Conservation (phyloP, 2,888 invertebrate genomes). For the Tenthredo mesomela region DNA sequence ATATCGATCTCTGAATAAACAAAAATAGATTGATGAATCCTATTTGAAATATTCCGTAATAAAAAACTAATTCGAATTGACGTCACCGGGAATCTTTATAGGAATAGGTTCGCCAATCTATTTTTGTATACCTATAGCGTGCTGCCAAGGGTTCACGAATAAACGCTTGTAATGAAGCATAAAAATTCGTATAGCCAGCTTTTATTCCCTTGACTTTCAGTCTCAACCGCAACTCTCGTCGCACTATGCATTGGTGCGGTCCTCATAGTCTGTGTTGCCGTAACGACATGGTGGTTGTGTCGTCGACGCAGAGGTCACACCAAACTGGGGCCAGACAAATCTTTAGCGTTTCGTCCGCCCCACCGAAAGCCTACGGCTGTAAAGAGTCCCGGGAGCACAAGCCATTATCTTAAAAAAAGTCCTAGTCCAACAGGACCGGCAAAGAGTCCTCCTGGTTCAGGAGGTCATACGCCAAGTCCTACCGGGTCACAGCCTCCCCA, state of each 20-base stretch:
- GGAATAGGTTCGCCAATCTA: background rate
- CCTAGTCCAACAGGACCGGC: conserved; percentile 89
- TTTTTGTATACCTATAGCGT: background rate
- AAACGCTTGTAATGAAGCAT: background rate
- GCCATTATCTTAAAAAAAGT: conserved; percentile 95
- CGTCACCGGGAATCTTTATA: background rate
- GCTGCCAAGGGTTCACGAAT: background rate
- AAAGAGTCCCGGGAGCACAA: conserved; percentile 90
- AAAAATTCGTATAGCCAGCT: conserved; percentile 60
- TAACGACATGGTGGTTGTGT: conserved; percentile 84
- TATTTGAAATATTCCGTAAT: background rate
- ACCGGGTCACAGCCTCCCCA: conserved; percentile 69
- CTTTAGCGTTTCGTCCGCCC: conserved; percentile 85
- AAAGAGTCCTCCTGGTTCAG: conserved; percentile 81
- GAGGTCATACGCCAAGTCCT: conserved; percentile 75
- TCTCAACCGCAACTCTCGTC: conserved; percentile 81
- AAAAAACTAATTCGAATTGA: background rate
- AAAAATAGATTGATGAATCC: background rate
- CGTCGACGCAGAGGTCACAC: conserved; percentile 80
- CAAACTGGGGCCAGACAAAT: conserved; percentile 82
- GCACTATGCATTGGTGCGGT: conserved; percentile 83
- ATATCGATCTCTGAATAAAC: background rate
- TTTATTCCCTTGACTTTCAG: conserved; percentile 75
- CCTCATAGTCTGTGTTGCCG: conserved; percentile 82
- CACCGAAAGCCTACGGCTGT: conserved; percentile 88